These are phyloP conservation scores for Camelus dromedarius DNA, from an alignment of 2,113 vertebrate species.

Conservation along the genomic window DNA sequence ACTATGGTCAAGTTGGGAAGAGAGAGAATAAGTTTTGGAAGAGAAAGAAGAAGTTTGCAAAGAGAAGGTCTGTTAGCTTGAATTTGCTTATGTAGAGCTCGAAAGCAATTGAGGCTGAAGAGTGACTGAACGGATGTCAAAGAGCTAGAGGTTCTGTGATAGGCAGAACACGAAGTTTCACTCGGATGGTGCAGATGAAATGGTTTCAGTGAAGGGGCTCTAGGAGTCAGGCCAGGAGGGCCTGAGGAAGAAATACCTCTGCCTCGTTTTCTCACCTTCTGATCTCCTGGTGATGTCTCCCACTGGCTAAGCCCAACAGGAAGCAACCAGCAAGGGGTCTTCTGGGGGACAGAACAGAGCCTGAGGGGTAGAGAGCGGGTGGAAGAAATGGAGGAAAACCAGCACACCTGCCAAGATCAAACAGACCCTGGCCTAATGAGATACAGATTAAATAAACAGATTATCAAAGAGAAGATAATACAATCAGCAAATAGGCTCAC, in stretches of 20 bases:
- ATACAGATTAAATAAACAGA: background rate
- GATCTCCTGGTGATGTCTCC: background rate
- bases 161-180: constrained; percentile 14
- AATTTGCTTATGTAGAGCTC: background rate
- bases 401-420: background rate
- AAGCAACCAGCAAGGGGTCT: background rate
- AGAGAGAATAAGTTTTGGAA: background rate
- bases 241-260: background rate
- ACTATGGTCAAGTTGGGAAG: background rate
- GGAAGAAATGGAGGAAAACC: background rate
- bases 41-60: background rate
- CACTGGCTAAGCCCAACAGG: background rate
- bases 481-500: background rate
- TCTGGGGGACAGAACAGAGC: background rate
- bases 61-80: background rate
- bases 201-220: background rate
- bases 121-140: background rate
- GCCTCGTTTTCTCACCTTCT: background rate
- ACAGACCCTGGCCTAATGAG: background rate
- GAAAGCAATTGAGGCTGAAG: background rate
- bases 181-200: background rate
- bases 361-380: background rate
- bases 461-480: background rate
- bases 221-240: background rate
- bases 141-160: background rate